phyloP scores from a whole-genome alignment of 2,888 invertebrate genomes.

The Pseudolycoriella hygida region DNA sequence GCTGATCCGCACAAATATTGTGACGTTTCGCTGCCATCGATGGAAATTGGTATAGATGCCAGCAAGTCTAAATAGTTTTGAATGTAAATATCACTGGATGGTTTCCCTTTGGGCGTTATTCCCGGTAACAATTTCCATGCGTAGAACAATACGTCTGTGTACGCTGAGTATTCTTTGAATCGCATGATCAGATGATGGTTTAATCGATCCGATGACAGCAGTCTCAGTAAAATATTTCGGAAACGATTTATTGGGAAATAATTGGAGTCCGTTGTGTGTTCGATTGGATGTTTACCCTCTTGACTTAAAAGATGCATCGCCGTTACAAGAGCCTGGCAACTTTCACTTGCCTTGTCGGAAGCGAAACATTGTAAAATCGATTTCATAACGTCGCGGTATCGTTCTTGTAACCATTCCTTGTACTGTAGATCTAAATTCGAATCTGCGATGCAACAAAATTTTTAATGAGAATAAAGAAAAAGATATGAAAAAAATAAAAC shows the following conservation, averaged over 20 bases:
- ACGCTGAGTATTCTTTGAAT: slow-evolving; percentile 57
- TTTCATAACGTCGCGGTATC: slow-evolving; percentile 12
- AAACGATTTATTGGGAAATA: slow-evolving; percentile 49
- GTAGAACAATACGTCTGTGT: slow-evolving; percentile 57
- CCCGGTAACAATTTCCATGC: slow-evolving; percentile 43
- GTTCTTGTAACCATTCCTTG: slow-evolving; percentile 45
- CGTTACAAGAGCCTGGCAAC: slow-evolving; percentile 47
- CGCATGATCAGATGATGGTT: slow-evolving; percentile 42
- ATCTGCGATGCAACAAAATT: slow-evolving; percentile 17
- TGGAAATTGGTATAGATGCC: slow-evolving; percentile 33
- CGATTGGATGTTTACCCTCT: slow-evolving; percentile 50
- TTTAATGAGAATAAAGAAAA: not conserved
- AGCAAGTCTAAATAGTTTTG: slow-evolving; percentile 46
- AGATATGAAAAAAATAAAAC: slow-evolving; percentile 7
- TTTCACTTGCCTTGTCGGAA: slow-evolving; percentile 32
- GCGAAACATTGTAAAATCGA: slow-evolving; percentile 40
- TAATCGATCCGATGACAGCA: slow-evolving; percentile 43
- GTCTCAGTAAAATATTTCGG: slow-evolving; percentile 43
- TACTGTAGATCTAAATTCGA: slow-evolving; percentile 43
- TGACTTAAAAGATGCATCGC: slow-evolving; percentile 53
- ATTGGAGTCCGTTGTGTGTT: slow-evolving; percentile 30
- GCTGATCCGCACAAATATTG: slow-evolving; percentile 29
- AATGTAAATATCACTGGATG: slow-evolving; percentile 33
- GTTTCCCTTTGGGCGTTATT: slow-evolving; percentile 37
- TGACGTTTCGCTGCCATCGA: slow-evolving; percentile 15